Base-by-base conservation (phyloP, 2,113 vertebrate genomes). In the Tupaia tana region DNA sequence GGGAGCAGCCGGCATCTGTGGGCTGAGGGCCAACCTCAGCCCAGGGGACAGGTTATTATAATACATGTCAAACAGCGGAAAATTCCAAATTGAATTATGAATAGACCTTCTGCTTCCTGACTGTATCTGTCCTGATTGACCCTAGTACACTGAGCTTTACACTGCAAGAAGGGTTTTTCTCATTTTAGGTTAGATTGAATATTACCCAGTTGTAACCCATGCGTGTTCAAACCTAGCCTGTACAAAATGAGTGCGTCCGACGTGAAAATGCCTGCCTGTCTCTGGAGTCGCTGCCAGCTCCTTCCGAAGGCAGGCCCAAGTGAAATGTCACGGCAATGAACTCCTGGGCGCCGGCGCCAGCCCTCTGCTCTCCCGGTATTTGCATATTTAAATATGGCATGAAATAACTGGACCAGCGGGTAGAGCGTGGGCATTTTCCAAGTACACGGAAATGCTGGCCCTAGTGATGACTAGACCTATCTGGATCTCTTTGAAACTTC, bases 301-400 rank as follows among this genome's bases (percentile, higher is more conserved):
- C 29, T 70, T 27, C 54, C 19, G 7, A 64, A 74, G 69, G 69
- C 95, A 66, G 63, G 63, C 20, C 2, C 0, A 10, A 54, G 19
- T 1, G 12, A n/a, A 1, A 74, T 24, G 0, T 43, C 71, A 61
- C 27, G 0, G 0, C 3, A 0, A 5, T 3, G n/a, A 31, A 56
- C 7, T 24, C 16, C n/a, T 2, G 10, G 83, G 63, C 10, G 61
- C 58, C 22, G 0, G 71, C 5, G 0, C 54, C 19, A 1, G 3
- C 25, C n/a, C 64, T 9, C 8, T 29, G 66, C 20, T 16, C 0
- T 4, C 13, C 0, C 9, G 24, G 22, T 20, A 16, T 58, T 27
- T 87, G 13, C 64, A 25, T 73, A 59, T 43, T 81, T 67, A 59
- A 66, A 88, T 16, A 25, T 0, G 34, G 59, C 56, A 52, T 22